A percentile compares a stretch with the other conserved stretches of the same genome.
These are phyloP conservation scores for Sander vitreus DNA, from an alignment of 2,113 vertebrate genomes.

Conservation along the genomic window DNA sequence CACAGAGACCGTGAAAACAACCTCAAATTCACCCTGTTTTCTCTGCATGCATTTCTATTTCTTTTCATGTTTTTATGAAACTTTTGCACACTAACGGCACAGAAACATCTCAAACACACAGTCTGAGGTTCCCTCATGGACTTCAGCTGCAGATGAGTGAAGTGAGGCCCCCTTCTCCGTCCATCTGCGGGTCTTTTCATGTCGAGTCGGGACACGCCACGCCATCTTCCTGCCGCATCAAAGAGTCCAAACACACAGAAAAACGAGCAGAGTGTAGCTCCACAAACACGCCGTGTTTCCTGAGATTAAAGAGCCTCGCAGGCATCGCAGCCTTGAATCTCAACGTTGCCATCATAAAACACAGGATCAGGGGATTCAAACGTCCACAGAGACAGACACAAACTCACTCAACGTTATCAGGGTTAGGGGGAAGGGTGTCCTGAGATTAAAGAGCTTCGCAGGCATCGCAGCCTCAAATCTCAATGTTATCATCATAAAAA, in stretches of 20 bases:
- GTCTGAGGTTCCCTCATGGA: no score
- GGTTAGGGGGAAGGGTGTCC: not conserved
- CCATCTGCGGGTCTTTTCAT: conserved; percentile 37
- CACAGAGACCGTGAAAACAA: no score
- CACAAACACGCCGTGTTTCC: not conserved
- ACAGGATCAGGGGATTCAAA: not conserved
- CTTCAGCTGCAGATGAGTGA: not conserved
- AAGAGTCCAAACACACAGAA: conserved; percentile 9
- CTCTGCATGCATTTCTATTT: no score
- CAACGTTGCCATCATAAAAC: not conserved
- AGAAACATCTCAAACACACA: no score
- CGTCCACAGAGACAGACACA: not conserved
- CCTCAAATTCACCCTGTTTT: no score
- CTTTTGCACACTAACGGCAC: no score
- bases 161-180: not conserved
- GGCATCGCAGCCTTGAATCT: not conserved
- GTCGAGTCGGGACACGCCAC: conserved; percentile 71
- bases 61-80: no score
- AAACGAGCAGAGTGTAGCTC: not conserved
- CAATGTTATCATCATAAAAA: not conserved
- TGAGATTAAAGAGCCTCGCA: conserved; percentile 8
- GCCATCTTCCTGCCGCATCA: conserved; percentile 69
- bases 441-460: conserved; percentile 6
- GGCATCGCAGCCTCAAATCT: not conserved
- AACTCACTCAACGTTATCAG: not conserved